Percentiles rank a stretch among this genome's conserved stretches.
phyloP scores from a whole-genome alignment of 2,113 vertebrate species.

The Heliornis fulica region DNA sequence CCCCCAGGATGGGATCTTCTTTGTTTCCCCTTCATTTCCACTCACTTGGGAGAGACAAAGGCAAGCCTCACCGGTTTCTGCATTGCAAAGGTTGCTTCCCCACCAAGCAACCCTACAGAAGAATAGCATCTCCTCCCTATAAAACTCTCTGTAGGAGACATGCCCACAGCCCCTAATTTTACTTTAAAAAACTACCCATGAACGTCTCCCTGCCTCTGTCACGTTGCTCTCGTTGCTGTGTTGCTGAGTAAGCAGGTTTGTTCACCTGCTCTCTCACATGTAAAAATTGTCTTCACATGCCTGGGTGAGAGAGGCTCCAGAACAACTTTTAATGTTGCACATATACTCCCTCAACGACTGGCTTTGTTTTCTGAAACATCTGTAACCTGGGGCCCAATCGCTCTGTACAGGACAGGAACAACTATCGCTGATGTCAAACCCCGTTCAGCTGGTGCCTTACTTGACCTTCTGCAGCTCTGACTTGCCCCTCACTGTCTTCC shows the following conservation, averaged over 20 bases:
- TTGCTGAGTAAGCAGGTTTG: background rate
- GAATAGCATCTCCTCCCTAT: too few species aligned
- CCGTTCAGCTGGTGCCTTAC: background rate
- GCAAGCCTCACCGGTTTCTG: background rate
- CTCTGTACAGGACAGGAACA: background rate
- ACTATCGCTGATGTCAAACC: background rate
- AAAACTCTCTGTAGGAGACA: background rate
- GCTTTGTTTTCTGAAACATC: conserved; percentile 26
- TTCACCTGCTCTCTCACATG: background rate
- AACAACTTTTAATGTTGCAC: background rate
- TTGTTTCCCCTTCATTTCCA: background rate
- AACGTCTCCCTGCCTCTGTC: background rate
- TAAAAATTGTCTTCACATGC: conserved; percentile 10
- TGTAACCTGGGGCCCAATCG: background rate
- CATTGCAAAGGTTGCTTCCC: background rate
- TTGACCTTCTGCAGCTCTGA: background rate
- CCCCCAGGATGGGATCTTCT: background rate
- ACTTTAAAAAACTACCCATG: background rate
- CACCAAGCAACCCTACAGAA: background rate
- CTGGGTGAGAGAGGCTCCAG: background rate
- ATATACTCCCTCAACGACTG: background rate
- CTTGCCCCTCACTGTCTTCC: background rate
- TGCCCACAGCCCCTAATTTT: background rate
- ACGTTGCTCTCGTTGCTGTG: background rate
- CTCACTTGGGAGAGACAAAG: background rate